Evolutionary conservation across 2,888 invertebrate genomes (phyloP), one percentile per base, ranked within the genome.

Genomic region (Autographa gamma): DNA sequence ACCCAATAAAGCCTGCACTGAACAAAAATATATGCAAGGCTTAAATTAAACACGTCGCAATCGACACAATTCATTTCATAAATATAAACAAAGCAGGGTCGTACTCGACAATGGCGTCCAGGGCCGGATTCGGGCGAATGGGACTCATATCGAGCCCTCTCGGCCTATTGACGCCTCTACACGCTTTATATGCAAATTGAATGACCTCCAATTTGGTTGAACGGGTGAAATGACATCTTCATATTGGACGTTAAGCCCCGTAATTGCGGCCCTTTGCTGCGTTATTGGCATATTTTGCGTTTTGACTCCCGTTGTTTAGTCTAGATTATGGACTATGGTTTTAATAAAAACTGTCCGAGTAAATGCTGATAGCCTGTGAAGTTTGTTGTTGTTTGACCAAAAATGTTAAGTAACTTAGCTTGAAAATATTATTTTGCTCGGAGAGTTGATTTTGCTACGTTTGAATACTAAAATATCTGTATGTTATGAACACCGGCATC

Each of bases 141-240:
- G 80, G 73, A 73, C 77, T 80, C 73, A 69, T 69, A 83, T 85
- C 80, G 77, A 84, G 83, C 89, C 86, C 87, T 87, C 89, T 88
- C 86, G 85, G 86, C 86, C 86, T 86, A 90, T 91, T 89, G 91
- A 90, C 89, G 91, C 85, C 83, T 85, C 85, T 85, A 79, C 84
- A 85, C 88, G 90, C 89, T 93, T 91, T 93, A 91, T 93, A 94
- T 93, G 93, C 90, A 93, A 94, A 94, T 94, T 91, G 88, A 91
- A 93, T 92, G 92, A 92, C 91, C 90, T 86, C 88, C 90, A 92
- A 93, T 93, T 93, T 89, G 88, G 84, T 79, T 75, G 74, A 85
- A 82, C 77, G 86, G 84, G 84, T 85, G 83, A 80, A 88, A 89
- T 90, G 90, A 89, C 89, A 89, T 91, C 91, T 90, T 89, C 89